A percentile compares a stretch with the other conserved stretches of the same genome.
Conservation (phyloP, 1,140 invertebrate species). For the Neodiprion virginianus region DNA sequence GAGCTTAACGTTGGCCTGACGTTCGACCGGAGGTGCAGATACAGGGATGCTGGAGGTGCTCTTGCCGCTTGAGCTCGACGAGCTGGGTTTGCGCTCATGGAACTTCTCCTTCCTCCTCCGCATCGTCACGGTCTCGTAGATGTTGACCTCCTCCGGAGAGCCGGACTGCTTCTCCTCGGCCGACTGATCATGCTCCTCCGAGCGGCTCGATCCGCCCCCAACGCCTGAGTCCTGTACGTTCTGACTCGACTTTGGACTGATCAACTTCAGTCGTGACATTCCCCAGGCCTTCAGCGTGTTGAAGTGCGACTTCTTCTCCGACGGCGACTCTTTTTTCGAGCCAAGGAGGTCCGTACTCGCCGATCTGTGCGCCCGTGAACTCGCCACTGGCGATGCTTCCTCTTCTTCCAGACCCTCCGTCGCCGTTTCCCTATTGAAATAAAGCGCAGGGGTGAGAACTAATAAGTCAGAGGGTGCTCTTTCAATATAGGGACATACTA, state of each 20-base stretch:
- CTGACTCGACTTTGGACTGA: conserved; percentile 66
- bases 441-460: conserved; percentile 13
- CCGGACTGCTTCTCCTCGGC: conserved; percentile 50
- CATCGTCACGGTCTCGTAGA: conserved; percentile 70
- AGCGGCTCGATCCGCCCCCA: conserved; percentile 15
- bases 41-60: conserved; percentile 64
- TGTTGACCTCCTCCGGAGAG: conserved; percentile 66
- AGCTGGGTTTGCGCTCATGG: conserved; percentile 78
- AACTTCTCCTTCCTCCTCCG: conserved; percentile 63
- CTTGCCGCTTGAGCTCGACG: conserved; percentile 67
- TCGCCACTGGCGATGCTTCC: conserved; percentile 58
- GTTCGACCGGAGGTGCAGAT: conserved; percentile 61
- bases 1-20: conserved; percentile 69
- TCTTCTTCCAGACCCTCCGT: conserved; percentile 65
- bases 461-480: conserved; percentile 12
- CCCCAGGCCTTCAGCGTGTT: conserved; percentile 85
- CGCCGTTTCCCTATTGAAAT: conserved; percentile 63
- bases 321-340: conserved; percentile 65
- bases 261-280: conserved; percentile 75
- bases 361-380: conserved; percentile 74
- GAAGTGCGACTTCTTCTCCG: conserved; percentile 77
- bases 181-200: conserved; percentile 35
- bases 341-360: conserved; percentile 64
- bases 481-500: not conserved
- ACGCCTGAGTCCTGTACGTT: conserved; percentile 24